Evolutionary conservation across 2,888 invertebrate genomes (phyloP).

Genomic region (Papilio demoleus): DNA sequence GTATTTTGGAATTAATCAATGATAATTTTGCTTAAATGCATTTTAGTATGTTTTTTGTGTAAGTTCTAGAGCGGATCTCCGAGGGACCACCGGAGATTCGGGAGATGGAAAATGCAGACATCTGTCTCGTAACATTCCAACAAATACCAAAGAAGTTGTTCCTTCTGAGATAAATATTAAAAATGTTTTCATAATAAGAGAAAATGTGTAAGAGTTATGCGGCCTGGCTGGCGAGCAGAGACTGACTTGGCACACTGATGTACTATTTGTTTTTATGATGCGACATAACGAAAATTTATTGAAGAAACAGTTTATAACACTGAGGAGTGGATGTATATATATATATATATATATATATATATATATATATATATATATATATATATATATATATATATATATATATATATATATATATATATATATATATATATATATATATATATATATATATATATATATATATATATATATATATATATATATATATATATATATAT

Average conservation of each 20-base stretch:
- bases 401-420: too few relatives aligned
- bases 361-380: too few relatives aligned
- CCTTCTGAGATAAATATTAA: neutral
- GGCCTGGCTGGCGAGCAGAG: neutral
- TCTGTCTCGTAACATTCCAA: neutral
- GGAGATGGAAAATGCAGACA: neutral
- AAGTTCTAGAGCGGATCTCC: too few relatives aligned
- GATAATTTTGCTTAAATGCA: too few relatives aligned
- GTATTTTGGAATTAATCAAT: neutral
- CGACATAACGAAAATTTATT: slow-evolving; percentile 7
- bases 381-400: too few relatives aligned
- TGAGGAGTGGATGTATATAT: neutral
- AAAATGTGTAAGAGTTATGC: slow-evolving; percentile 1
- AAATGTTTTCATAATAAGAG: slow-evolving; percentile 3
- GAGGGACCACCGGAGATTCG: too few relatives aligned
- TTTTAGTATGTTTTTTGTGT: too few relatives aligned
- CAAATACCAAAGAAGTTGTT: neutral
- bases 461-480: too few relatives aligned
- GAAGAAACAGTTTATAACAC: neutral
- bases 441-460: too few relatives aligned
- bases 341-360: neutral
- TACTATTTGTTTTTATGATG: slow-evolving; percentile 8
- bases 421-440: too few relatives aligned
- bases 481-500: too few relatives aligned
- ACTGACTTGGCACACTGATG: neutral